phyloP scores from a whole-genome alignment of 2,797 vertebrate genomes.

The Crocodylus rhombifer region DNA sequence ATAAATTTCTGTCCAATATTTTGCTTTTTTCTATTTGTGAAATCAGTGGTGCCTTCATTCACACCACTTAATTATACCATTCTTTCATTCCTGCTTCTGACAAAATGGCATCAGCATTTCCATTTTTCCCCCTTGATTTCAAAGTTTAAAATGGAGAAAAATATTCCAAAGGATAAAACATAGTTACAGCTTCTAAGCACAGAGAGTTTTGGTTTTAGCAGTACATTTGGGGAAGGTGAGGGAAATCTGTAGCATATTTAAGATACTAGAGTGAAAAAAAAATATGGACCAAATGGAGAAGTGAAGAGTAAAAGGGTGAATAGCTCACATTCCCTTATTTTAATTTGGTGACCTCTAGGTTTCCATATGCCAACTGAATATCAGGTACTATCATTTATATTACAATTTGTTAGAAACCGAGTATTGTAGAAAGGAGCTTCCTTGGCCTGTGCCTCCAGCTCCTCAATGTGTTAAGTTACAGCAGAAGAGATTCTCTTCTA shows the following conservation, averaged over 20 bases:
- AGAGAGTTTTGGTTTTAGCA: neutral
- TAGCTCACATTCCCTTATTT: neutral
- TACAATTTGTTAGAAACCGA: neutral
- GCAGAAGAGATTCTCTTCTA: neutral
- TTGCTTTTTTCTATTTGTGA: neutral
- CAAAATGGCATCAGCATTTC: neutral
- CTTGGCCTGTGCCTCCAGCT: neutral
- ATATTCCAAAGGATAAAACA: neutral
- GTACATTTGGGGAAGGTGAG: neutral
- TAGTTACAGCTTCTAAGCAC: neutral
- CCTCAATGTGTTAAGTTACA: neutral
- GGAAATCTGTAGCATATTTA: neutral
- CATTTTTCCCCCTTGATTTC: neutral
- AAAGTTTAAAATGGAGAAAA: neutral
- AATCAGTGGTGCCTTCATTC: neutral
- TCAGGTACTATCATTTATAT: neutral
- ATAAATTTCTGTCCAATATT: neutral
- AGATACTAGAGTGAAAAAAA: neutral
- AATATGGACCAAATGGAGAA: fast-evolving
- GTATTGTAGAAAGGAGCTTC: neutral
- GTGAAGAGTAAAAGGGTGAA: neutral
- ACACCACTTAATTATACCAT: neutral
- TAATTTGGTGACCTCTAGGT: neutral
- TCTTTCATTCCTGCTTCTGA: neutral
- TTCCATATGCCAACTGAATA: neutral